Evolutionary conservation across 2,113 vertebrate species (phyloP), one percentile per base, ranked within the genome.

Genomic region (Odontophorus gujanensis): DNA sequence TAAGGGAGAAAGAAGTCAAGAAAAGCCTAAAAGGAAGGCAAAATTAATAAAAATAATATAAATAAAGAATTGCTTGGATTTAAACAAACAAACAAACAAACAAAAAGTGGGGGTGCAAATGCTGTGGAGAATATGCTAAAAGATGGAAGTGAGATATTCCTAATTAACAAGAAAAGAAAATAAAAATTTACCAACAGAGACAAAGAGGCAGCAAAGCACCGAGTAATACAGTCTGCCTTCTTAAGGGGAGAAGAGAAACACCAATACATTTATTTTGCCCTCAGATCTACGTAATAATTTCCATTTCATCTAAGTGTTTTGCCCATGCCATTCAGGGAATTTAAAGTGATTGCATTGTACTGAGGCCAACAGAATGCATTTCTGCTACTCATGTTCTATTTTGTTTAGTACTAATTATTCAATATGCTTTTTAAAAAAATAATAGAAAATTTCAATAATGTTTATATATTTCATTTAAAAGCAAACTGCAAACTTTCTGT

Each of bases 11-110:
- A 89, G 69, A 85, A 65, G 13, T 30, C 6, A 83, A 73, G n/a
- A 91, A 67, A 91, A 53, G 36, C 11, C 53, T 77, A 80, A 94
- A 90, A 87, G 63, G 87, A 89, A 66, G 42, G 32, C 36, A 77
- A 71, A 91, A n/a, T 47, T 61, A 89, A 95, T 51, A 80, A 73
- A 82, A 55, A 51, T 42, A 65, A 6, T 11, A 40, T 40, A 40
- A 50, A 50, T 51, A 26, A 51, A 42, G 10, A 79, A n/a, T 43
- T 87, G 22, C 9, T 62, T 53, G 36, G 58, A 89, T 42, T 66
- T 15, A 53, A 69, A 93, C 71, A 14, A 47, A 51, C 13, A 14
- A 40, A 30, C 13, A 14, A 40, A 30, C 2, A 50, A 13, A 50
- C 24, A 25, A 25, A 50, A 25, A 25, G 57, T 20, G 5, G 8